Evolutionary conservation across 2,888 invertebrate genomes (phyloP), one percentile per base, ranked within the genome.

Genomic region (Folsomia candida): DNA sequence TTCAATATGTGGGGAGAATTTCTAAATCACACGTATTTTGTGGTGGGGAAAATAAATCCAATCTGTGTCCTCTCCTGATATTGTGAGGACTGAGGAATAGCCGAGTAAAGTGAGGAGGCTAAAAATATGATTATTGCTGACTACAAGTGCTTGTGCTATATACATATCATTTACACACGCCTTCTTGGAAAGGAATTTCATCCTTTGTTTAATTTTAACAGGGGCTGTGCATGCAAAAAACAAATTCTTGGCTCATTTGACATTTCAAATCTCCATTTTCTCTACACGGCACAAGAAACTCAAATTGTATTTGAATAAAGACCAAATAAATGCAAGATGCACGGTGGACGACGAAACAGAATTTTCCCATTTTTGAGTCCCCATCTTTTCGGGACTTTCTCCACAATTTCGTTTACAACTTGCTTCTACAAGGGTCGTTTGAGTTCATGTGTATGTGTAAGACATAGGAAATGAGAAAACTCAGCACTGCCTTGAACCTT

Each of bases 1-100:
- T 37, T 37, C 37, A 37, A 37, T 37, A 37, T 37, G 37, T 37
- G 37, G 37, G 37, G 37, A 37, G 37, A 37, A 37, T 28, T 24
- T 65, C 54, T 24, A 65, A 26, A 18, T 65, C 65, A 51, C 22
- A 54, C 54, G 54, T 54, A 14, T 54, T 22, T 20, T 54, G 20
- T 54, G 11, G 4, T 54, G n/a, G 18, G 11, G 11, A 25, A 65
- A 65, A 65, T 65, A 65, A 65, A 65, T 65, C 37, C 54, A 65
- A 65, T 54, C 65, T 51, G 51, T 65, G 6, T 54, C 20, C 54
- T 20, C 6, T 14, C 37, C 37, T 37, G 14, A 37, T 37, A 9
- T 37, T 37, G 37, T 37, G 37, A 9, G 14, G 37, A 37, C 6
- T 37, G 37, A 4, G n/a, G n/a, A n/a, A n/a, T n/a, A n/a, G n/a